phyloP scores from a whole-genome alignment of 2,797 vertebrate genomes.

The Betta splendens region DNA sequence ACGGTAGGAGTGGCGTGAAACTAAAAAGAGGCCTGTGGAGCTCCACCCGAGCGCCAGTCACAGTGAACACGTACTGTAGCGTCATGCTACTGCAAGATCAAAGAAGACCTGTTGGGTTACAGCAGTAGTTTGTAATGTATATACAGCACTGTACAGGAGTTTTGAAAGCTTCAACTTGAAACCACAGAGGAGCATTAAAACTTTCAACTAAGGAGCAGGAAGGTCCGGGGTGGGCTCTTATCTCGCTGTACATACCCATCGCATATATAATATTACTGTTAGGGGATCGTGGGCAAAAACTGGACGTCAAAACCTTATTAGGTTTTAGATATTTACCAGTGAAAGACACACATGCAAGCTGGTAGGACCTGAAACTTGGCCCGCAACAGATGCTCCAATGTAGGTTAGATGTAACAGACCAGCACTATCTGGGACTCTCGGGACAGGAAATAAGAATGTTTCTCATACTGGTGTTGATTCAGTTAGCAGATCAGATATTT shows the following conservation, averaged over 20 bases:
- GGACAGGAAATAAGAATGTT: background rate
- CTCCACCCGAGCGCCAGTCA: background rate
- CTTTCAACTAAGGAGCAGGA: background rate
- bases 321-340: no score
- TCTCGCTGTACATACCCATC: background rate
- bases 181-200: background rate
- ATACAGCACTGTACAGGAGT: background rate
- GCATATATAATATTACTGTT: slow-evolving; percentile 3
- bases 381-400: no score
- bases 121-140: background rate
- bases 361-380: background rate
- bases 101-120: background rate
- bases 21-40: slow-evolving; percentile 2
- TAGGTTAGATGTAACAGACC: background rate
- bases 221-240: background rate
- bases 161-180: background rate
- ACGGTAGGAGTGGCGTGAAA: background rate
- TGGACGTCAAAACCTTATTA: background rate
- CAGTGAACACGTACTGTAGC: background rate
- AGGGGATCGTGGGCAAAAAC: no score
- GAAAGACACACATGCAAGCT: background rate
- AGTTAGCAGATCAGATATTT: background rate
- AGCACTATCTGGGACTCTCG: background rate
- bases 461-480: no score
- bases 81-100: background rate